Percentiles rank a stretch among this genome's conserved stretches.
phyloP scores from a whole-genome alignment of 2,113 vertebrate genomes.

The Poeciliopsis retropinna region DNA sequence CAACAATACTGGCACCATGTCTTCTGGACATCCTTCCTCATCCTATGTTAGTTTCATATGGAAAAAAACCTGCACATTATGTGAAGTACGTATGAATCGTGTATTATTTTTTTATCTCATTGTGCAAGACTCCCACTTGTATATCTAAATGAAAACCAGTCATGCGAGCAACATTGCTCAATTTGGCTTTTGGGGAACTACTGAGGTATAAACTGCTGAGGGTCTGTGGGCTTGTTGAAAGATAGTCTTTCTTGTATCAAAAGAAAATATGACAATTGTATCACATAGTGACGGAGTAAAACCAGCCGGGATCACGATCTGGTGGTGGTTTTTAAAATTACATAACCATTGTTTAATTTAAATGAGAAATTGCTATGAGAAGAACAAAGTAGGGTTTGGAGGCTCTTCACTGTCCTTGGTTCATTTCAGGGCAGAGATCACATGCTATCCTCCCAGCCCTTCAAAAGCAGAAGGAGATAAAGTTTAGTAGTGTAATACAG shows the following conservation, averaged over 20 bases:
- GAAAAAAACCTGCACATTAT: not conserved
- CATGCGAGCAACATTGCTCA: slow-evolving; percentile 25
- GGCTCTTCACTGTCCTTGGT: slow-evolving; percentile 50
- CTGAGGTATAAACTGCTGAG: slow-evolving; percentile 12
- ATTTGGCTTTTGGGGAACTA: slow-evolving; percentile 13
- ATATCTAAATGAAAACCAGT: slow-evolving; percentile 41
- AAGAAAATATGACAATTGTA: slow-evolving; percentile 52
- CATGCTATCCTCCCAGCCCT: slow-evolving; percentile 5
- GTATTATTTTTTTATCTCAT: slow-evolving; percentile 5
- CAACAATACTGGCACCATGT: not conserved
- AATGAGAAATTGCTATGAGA: slow-evolving; percentile 43
- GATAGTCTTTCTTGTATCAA: slow-evolving; percentile 27
- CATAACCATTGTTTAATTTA: slow-evolving; percentile 66
- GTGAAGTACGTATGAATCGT: slow-evolving; percentile 9
- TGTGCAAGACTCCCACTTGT: slow-evolving; percentile 5
- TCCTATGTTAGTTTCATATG: not conserved
- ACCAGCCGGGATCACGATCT: slow-evolving; percentile 47
- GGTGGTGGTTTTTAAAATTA: slow-evolving; percentile 69
- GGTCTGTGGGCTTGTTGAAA: slow-evolving; percentile 21
- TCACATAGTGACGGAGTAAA: slow-evolving; percentile 29
- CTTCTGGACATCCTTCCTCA: not conserved
- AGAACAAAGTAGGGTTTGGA: slow-evolving; percentile 50
- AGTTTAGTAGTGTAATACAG: not conserved
- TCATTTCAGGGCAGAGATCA: slow-evolving; percentile 15
- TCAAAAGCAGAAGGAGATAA: slow-evolving; percentile 12